Evolutionary conservation across 2,888 invertebrate species (phyloP), one percentile per base, ranked within the genome.

Genomic region (Endotricha flammealis): DNA sequence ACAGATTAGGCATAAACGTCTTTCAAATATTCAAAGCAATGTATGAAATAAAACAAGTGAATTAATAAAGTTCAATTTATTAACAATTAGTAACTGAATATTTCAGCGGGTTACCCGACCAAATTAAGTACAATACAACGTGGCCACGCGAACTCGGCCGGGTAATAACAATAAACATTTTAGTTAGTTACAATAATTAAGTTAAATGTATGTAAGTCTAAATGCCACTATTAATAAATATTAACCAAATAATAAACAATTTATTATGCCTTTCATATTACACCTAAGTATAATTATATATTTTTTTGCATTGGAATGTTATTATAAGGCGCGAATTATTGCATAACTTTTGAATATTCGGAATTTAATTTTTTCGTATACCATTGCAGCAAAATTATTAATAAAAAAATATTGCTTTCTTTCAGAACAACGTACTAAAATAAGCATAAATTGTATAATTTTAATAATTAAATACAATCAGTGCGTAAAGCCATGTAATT

Each of bases 51-150:
- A 72, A 70, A 71, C 42, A 41, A 48, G n/a, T 16, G 14, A 45
- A 41, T 42, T 76, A 76, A 76, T 80, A 73, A 76, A 68, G 57
- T 75, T 79, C 64, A 70, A 77, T 86, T 85, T 85, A 85, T 85
- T 85, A 85, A 85, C 85, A 85, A 83, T 86, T 85, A 85, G 82
- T 85, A 80, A 74, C 73, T 71, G 68, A 74, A 70, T 57, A 53
- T 45, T 49, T 75, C 72, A 75, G 69, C 48, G 58, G 62, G 58
- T 69, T 60, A 65, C 64, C 54, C 48, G 50, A 47, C 59, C 64
- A 63, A 63, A 42, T 59, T 64, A 29, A n/a, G 31, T 33, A 39
- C 39, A 42, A 43, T 42, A 38, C 34, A 39, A 11, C 16, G 45
- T 41, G 42, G 42, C 42, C 41, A 49, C 32, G 38, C 16, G 48